These are phyloP conservation scores for Proterorhinus semilunaris DNA, from an alignment of 2,113 vertebrate species.

Conservation along the genomic window DNA sequence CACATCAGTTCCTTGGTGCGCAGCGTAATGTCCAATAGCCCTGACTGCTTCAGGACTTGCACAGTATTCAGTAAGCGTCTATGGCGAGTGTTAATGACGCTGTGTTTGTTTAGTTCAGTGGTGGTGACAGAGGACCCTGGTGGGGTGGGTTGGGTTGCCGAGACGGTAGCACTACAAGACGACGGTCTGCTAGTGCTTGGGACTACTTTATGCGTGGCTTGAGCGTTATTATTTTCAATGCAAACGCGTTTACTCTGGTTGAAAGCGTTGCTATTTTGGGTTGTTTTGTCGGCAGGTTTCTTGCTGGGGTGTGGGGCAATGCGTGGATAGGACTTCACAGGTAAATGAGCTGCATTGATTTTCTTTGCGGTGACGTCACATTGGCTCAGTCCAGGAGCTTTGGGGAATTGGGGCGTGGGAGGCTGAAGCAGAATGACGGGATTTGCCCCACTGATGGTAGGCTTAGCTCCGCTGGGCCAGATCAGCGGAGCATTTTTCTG, in stretches of 20 bases:
- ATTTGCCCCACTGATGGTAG: conserved; percentile 7
- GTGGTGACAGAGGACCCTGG: conserved; percentile 34
- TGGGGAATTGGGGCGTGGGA: conserved; percentile 25
- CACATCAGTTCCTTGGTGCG: conserved; percentile 71
- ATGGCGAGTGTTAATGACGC: conserved; percentile 31
- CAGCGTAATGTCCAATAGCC: conserved; percentile 73
- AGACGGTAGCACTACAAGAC: conserved; percentile 21
- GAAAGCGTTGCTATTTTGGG: conserved; percentile 24
- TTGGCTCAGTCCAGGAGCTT: conserved; percentile 28
- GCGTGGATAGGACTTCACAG: conserved; percentile 71
- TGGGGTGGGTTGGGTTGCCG: conserved; percentile 24
- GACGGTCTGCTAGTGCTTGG: conserved; percentile 1
- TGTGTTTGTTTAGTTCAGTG: conserved; percentile 18
- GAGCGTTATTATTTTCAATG: conserved; percentile 44
- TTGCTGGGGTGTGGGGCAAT: conserved; percentile 72
- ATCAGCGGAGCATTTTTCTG: conserved; percentile 44
- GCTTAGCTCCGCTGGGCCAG: conserved; percentile 36
- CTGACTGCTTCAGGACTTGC: conserved; percentile 69
- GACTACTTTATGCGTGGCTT: conserved; percentile 35
- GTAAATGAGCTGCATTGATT: conserved; percentile 53
- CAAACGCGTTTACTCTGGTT: conserved; percentile 67
- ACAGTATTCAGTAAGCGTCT: conserved; percentile 73
- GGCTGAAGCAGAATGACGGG: conserved; percentile 66
- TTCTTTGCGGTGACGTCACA: conserved; percentile 37
- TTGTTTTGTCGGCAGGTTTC: conserved; percentile 52